Conservation (phyloP, 2,888 invertebrate genomes). For the Aphidoletes aphidimyza region DNA sequence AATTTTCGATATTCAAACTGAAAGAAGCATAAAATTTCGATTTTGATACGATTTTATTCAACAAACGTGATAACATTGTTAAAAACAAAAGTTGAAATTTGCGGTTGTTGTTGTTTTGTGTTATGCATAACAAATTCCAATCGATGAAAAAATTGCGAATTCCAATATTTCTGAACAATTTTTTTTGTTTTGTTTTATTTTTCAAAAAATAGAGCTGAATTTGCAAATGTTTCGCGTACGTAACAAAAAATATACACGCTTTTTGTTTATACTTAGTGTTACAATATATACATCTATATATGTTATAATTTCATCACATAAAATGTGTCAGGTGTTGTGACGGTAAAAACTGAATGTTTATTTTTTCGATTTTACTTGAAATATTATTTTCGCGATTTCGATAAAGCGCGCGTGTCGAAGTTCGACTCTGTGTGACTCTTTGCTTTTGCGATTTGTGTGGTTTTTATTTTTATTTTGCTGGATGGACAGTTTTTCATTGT, state of each 20-base stretch:
- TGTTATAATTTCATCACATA: constrained; percentile 9
- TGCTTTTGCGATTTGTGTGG: not conserved
- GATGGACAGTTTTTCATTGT: not conserved
- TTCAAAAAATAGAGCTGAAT: not conserved
- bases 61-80: too few relatives aligned
- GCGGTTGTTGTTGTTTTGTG: too few relatives aligned
- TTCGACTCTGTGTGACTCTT: not conserved
- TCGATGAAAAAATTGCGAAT: not conserved
- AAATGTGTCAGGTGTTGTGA: constrained; percentile 26
- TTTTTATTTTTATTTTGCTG: not conserved
- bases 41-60: too few relatives aligned
- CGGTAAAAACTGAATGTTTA: not conserved
- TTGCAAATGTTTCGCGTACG: not conserved
- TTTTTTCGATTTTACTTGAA: not conserved
- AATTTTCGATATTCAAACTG: too few relatives aligned
- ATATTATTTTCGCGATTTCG: not conserved
- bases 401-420: not conserved
- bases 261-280: constrained; percentile 27
- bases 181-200: too few relatives aligned
- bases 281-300: constrained; percentile 18
- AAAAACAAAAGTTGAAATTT: not conserved
- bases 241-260: constrained; percentile 37
- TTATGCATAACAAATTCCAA: too few relatives aligned
- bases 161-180: not conserved
- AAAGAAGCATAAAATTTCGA: too few relatives aligned